Evolutionary conservation across 2,888 invertebrate species (phyloP), one percentile per base, ranked within the genome.

Genomic region (Nebria salina): DNA sequence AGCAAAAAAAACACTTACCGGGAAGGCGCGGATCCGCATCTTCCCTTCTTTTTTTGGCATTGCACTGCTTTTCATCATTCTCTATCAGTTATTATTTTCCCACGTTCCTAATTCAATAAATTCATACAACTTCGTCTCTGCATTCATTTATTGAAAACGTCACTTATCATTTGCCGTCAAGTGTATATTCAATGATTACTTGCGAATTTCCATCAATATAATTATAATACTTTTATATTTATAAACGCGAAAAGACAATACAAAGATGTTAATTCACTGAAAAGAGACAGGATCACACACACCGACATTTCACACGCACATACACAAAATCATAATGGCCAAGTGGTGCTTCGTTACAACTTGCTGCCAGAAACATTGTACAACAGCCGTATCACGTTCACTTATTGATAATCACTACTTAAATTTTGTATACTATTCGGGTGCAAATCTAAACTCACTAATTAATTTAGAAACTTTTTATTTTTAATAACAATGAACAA

Each of bases 11-110:
- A 72, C 72, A 93, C 97, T 97, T 92, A 98, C 98, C 89, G 98
- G 98, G 91, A 98, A 98, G 86, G 98, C 98, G 90, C 98, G 93
- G 88, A 98, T 98, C 89, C 98, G 94, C 98, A 98, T 98, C 91
- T 98, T 98, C 91, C 95, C 94, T 91, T 97, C 97, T 91, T 96
- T 96, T 90, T 96, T 97, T 86, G 94, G 94, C 90, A 95, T 91
- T 86, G 94, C 92, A 89, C 93, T 90, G 88, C 90, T 92, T 90
- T 94, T 94, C 93, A 94, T 93, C 91, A 92, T 93, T 87, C 80
- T 81, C 75, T 72, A 68, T 54, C 66, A 64, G 74, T 81, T 81
- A 34, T 81, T 72, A 41, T 81, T 65, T 81, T 76, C 81, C 81
- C 76, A 81, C 80, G 80, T 81, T 81, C 80, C 80, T 75, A 15